Base-by-base conservation (phyloP, 2,888 invertebrate species). In the Drosophila cracens region DNA sequence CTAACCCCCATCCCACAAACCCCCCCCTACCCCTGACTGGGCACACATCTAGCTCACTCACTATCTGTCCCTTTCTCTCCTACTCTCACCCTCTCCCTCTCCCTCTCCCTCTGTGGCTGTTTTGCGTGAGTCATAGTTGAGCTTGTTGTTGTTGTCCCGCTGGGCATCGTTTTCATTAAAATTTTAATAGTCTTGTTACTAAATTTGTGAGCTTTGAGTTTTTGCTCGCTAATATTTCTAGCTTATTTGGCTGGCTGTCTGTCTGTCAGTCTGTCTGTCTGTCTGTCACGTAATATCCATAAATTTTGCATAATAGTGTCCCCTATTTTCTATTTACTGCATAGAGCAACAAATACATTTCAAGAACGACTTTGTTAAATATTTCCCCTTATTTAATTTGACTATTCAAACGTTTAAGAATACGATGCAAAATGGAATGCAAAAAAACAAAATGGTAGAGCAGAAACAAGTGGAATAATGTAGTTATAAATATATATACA, bases 151-250 rank as follows among this genome's bases (percentile, higher is more conserved):
- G 58, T 60, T 76, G 68, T 82, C 80, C 85, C 85, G 63, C 51
- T 59, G 87, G 80, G 80, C 87, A 87, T 76, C 85, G 70, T 79
- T 89, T 85, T 85, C 85, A 85, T 89, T 85, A 89, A 85, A 85
- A 82, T 89, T 85, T 89, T 87, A 85, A 87, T 85, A 82, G 87
- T 57, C 79, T 76, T 81, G 69, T 71, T 75, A 58, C 63, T 57
- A 52, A 51, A 48, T 60, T 60, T 65, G 43, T 53, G 46, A 64
- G 46, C 54, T 38, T 59, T 54, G 51, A 62, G 68, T 52, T 66
- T 61, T 46, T 46, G 27, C 62, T 36, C 21, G 53, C 16, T 13
- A 18, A 2, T 10, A 4, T 64, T 67, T 68, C 27, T 11, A 25
- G 70, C 70, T 56, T 52, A 29, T 38, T 61, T 29, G 34, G 38